Base-by-base conservation (phyloP, 2,797 vertebrate species). In the Rhinatrema bivittatum region DNA sequence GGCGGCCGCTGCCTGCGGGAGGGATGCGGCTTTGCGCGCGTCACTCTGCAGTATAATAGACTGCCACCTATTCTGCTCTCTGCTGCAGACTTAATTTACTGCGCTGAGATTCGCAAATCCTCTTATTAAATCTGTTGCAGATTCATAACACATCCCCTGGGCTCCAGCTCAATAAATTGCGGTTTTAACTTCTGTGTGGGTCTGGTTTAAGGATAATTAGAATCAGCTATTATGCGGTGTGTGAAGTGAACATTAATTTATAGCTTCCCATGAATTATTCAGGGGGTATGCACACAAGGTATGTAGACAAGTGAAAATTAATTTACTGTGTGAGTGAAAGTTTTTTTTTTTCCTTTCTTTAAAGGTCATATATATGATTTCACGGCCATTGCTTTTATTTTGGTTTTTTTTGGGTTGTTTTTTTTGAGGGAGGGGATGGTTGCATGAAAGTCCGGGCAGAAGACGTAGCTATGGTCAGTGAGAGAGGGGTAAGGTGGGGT, bases 81-180 rank as follows among this genome's bases (percentile, higher is more conserved):
- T 25, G 34, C 33, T 4, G 59, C 62, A 60, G 67, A 60, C 45
- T 55, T 44, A 7, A 0, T 49, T 49, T 65, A 28, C 56, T 55
- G 1, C 42, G 53, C 45, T 65, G 65, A 66, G 68, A 60, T n/a
- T 50, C 47, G 43, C 34, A 43, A 50, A 20, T n/a, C 34, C 47
- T 56, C 66, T 60, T 69, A 69, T 62, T 53, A 60, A 67, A 70
- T 65, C 59, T 46, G 43, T 39, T 55, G 56, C 53, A 62, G 59
- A 64, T 65, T 64, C 67, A 65, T 72, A 67, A 66, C 45, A 62
- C 42, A 56, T 7, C 44, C 19, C 2, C 32, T 16, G n/a, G n/a
- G n/a, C n/a, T n/a, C n/a, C n/a, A n/a, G 26, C 17, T 0, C 28
- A 38, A 19, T 3, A 24, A 37, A 3, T 40, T 25, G 32, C 54